These are phyloP conservation scores for Anolis apletophallus DNA, from an alignment of 2,797 vertebrate genomes.

Conservation along the genomic window DNA sequence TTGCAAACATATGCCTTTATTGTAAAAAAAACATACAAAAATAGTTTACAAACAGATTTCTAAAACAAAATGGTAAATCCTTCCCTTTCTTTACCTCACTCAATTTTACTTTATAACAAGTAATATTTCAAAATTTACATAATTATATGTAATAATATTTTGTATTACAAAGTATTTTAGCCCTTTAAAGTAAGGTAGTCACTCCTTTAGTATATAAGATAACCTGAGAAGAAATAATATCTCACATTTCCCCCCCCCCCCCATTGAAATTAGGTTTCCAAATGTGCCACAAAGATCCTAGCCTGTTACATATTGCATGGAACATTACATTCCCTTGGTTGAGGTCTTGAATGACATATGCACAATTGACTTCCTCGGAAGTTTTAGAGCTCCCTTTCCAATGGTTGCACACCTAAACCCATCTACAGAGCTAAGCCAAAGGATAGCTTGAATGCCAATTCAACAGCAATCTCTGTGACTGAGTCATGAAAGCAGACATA, in stretches of 20 bases:
- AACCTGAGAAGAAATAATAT: not conserved
- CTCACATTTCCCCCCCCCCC: not conserved
- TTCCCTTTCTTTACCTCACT: conserved; percentile 26
- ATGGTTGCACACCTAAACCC: not conserved
- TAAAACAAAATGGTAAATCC: conserved; percentile 53
- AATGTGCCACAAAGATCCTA: not conserved
- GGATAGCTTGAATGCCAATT: conserved; percentile 94
- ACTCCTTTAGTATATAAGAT: not conserved
- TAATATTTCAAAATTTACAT: conserved; percentile 46
- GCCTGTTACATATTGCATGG: not conserved
- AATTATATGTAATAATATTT: not conserved
- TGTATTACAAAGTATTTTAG: conserved; percentile 20
- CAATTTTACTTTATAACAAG: conserved; percentile 36
- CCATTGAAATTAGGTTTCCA: not conserved
- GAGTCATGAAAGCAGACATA: conserved; percentile 98
- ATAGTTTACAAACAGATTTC: conserved; percentile 48
- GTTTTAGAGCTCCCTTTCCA: not conserved
- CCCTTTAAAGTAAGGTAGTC: not conserved
- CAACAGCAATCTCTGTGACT: conserved; percentile 90
- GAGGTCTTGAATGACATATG: not conserved
- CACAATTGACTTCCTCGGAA: not conserved
- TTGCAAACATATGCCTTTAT: conserved; percentile 71
- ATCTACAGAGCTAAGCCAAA: conserved; percentile 87
- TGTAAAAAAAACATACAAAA: conserved; percentile 70
- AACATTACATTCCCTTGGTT: not conserved